Percentiles rank a stretch among this genome's conserved stretches.
These are phyloP conservation scores for Tethea ocularis DNA, from an alignment of 2,888 invertebrate species.

Conservation along the genomic window DNA sequence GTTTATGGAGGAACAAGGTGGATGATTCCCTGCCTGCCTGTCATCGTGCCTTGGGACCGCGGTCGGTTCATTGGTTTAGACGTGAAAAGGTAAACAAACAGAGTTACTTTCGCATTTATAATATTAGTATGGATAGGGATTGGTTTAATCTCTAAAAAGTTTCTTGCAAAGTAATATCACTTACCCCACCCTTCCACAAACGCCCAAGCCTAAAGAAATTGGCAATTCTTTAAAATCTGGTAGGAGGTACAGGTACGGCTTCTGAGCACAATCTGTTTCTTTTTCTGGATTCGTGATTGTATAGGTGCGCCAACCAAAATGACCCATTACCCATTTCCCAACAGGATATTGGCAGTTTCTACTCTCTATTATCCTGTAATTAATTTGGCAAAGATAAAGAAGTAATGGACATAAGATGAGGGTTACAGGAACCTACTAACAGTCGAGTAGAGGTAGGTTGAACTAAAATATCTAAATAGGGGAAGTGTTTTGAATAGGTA, in stretches of 20 bases:
- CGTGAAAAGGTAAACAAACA: no score
- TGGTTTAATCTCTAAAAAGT: no score
- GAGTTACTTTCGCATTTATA: no score
- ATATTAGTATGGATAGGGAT: no score
- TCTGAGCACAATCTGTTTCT: conserved; percentile 47
- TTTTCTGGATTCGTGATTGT: conserved; percentile 75
- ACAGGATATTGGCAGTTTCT: conserved; percentile 84
- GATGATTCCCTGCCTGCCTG: no score
- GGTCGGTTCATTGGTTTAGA: no score
- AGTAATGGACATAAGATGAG: no score
- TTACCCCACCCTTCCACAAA: conserved; percentile 88
- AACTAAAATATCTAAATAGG: not conserved
- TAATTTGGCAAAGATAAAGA: conserved; percentile 11
- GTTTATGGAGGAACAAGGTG: no score
- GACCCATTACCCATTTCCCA: conserved; percentile 84
- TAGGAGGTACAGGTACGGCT: conserved; percentile 62
- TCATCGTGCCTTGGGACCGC: no score
- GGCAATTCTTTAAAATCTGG: conserved; percentile 84
- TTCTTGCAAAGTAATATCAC: conserved; percentile 9
- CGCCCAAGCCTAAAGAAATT: conserved; percentile 83
- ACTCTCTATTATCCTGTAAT: conserved; percentile 86
- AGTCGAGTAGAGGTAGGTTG: not conserved
- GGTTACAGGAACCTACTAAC: not conserved
- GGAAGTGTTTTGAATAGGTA: not conserved
- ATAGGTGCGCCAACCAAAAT: conserved; percentile 87